These are phyloP conservation scores for Phrynocephalus guinanensis DNA, from an alignment of 2,797 vertebrate species.

Conservation along the genomic window DNA sequence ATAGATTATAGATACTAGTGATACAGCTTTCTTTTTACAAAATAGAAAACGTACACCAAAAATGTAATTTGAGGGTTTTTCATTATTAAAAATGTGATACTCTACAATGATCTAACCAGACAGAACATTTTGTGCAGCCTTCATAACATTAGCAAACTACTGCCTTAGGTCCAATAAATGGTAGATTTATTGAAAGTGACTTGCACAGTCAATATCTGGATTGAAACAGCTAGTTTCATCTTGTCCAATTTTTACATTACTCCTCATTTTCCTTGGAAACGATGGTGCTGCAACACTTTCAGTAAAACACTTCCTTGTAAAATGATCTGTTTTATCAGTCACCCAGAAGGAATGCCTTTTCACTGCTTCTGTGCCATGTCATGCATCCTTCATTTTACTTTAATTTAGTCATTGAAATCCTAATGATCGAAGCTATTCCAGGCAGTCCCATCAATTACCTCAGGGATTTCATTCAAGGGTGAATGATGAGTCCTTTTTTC, in stretches of 20 bases:
- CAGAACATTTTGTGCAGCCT: constrained; percentile 55
- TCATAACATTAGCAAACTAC: constrained; percentile 65
- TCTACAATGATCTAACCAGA: constrained; percentile 48
- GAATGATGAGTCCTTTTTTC: constrained; percentile 64
- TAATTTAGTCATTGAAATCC: constrained; percentile 71
- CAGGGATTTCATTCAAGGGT: constrained; percentile 58
- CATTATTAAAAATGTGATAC: constrained; percentile 28
- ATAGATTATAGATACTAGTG: neutral
- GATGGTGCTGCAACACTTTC: constrained; percentile 67
- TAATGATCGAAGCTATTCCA: constrained; percentile 70
- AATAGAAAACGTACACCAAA: constrained; percentile 34
- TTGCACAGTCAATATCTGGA: constrained; percentile 72
- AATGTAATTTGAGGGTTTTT: constrained; percentile 34
- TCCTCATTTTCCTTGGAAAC: constrained; percentile 74
- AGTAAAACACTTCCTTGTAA: constrained; percentile 71
- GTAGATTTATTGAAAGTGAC: constrained; percentile 75
- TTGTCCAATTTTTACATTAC: constrained; percentile 76
- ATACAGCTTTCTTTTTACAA: neutral
- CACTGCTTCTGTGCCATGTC: constrained; percentile 63
- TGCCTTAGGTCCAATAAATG: constrained; percentile 65
- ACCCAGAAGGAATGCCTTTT: constrained; percentile 69
- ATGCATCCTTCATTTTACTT: constrained; percentile 76
- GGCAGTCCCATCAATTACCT: constrained; percentile 65
- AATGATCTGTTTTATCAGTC: constrained; percentile 73
- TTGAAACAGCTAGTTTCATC: constrained; percentile 74